Conservation (phyloP, 64 coral and sea anemone species). For the Pocillopora damicornis region DNA sequence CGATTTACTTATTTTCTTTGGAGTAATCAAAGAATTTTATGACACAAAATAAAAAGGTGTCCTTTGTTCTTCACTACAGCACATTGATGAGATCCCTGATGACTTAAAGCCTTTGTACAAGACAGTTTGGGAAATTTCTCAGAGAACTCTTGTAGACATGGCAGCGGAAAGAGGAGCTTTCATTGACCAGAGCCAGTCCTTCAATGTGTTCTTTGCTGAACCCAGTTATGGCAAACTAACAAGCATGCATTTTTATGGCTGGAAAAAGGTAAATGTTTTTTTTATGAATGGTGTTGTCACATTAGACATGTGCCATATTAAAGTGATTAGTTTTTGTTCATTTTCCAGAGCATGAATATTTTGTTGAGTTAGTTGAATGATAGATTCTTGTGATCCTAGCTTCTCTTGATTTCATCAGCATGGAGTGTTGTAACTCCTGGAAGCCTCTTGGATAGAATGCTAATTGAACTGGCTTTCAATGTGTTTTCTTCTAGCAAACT, state of each 20-base stretch:
- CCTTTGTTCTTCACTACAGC: constrained; percentile 23
- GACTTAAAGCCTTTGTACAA: constrained; percentile 92
- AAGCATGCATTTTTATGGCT: constrained; percentile 99
- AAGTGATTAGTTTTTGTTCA: too few relatives aligned
- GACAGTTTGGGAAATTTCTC: constrained; percentile 98
- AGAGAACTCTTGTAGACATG: constrained; percentile 86
- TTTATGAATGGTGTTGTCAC: too few relatives aligned
- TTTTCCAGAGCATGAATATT: too few relatives aligned
- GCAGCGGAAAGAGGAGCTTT: constrained; percentile 94
- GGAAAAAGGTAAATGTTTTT: constrained; percentile 77
- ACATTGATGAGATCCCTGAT: constrained; percentile 89
- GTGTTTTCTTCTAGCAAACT: too few relatives aligned
- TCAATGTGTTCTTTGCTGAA: constrained; percentile 94
- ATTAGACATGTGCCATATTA: too few relatives aligned
- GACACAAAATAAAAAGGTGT: not conserved
- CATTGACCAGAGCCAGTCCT: constrained; percentile 99
- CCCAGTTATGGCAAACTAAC: constrained; percentile 84
- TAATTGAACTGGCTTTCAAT: too few relatives aligned
- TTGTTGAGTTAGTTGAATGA: too few relatives aligned
- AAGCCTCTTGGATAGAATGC: too few relatives aligned
- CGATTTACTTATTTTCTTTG: too few relatives aligned
- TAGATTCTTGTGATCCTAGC: too few relatives aligned
- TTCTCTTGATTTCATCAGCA: too few relatives aligned
- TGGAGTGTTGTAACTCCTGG: too few relatives aligned
- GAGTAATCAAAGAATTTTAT: not conserved